phyloP scores from a whole-genome alignment of 2,797 vertebrate species.

The Aldrovandia affinis region DNA sequence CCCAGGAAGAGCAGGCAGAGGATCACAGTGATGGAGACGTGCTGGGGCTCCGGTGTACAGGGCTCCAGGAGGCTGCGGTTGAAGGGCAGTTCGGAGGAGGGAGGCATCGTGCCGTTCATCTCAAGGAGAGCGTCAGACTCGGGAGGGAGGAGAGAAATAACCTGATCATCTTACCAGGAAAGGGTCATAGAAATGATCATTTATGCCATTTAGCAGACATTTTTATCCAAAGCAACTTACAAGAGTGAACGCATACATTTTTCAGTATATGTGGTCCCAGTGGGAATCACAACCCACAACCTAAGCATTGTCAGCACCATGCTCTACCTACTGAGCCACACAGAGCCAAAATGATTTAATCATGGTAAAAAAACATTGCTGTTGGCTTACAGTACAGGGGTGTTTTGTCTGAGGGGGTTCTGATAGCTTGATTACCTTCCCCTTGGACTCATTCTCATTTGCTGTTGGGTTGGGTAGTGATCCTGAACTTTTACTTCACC shows the following conservation, averaged over 20 bases:
- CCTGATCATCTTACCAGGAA: neutral
- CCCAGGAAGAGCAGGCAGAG: constrained; percentile 62
- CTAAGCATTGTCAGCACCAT: too few species aligned
- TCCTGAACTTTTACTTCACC: neutral
- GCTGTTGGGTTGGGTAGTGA: too few species aligned
- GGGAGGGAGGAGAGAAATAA: neutral
- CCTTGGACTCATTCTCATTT: neutral
- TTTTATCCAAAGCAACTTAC: too few species aligned
- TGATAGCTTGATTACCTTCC: neutral
- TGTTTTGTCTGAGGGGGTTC: neutral
- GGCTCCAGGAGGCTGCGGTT: constrained; percentile 28
- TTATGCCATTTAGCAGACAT: too few species aligned
- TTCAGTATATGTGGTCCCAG: too few species aligned
- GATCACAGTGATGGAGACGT: constrained; percentile 54
- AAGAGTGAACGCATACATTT: too few species aligned
- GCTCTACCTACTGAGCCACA: too few species aligned
- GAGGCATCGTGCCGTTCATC: constrained; percentile 34
- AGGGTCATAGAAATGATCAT: neutral
- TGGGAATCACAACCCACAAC: too few species aligned
- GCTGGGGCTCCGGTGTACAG: constrained; percentile 43
- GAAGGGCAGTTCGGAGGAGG: neutral
- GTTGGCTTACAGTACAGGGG: neutral
- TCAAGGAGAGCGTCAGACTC: neutral
- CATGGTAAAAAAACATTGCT: too few species aligned
- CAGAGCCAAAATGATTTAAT: too few species aligned